Evolutionary conservation across 2,113 vertebrate species (phyloP).

Genomic region (Saccopteryx bilineata): DNA sequence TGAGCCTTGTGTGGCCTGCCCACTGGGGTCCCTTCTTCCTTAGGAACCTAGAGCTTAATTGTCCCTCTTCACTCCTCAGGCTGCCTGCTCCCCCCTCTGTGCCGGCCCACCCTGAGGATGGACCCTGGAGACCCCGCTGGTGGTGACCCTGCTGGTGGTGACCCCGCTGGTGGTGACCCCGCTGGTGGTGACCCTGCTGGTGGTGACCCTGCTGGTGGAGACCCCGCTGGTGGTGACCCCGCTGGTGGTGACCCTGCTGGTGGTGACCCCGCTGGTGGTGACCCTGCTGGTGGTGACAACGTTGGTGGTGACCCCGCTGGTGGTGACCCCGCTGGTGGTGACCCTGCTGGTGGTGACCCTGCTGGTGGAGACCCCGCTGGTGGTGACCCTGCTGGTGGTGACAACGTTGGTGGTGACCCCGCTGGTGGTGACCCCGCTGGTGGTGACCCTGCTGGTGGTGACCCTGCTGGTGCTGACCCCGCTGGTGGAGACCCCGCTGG

Average conservation of each 20-base stretch:
- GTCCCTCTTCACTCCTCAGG: background rate
- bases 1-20: background rate
- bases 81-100: background rate
- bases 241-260: too few species aligned
- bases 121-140: background rate
- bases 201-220: too few species aligned
- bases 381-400: background rate
- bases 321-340: too few species aligned
- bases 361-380: too few species aligned
- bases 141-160: too few species aligned
- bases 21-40: background rate
- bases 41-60: background rate
- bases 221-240: background rate
- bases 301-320: too few species aligned
- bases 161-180: background rate
- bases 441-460: background rate
- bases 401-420: too few species aligned
- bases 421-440: background rate
- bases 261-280: too few species aligned
- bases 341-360: too few species aligned
- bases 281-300: too few species aligned
- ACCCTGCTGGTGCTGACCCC: background rate
- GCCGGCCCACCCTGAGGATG: background rate
- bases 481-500: too few species aligned
- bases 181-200: background rate